Percentiles rank a stretch among this genome's conserved stretches.
These are phyloP conservation scores for Leptopilina boulardi DNA, from an alignment of 1,140 invertebrate genomes.

Conservation along the genomic window DNA sequence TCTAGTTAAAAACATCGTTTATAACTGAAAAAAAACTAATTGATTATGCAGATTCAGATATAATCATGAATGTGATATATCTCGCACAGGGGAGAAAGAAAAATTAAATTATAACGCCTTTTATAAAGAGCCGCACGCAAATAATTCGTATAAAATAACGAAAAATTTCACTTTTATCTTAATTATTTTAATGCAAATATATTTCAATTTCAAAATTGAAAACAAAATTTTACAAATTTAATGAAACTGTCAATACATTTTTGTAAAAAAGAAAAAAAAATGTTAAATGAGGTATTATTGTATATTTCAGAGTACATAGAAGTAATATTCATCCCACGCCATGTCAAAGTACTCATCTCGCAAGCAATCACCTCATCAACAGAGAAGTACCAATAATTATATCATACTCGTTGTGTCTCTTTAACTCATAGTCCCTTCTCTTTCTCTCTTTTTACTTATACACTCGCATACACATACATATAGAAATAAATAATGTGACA, in stretches of 20 bases:
- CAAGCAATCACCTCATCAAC: constrained; percentile 60
- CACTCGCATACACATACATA: too few species aligned
- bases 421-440: background rate
- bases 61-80: background rate
- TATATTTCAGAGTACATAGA: background rate
- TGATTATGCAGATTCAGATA: background rate
- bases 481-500: background rate
- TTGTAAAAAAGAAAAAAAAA: background rate
- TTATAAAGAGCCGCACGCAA: too few species aligned
- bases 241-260: too few species aligned
- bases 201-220: too few species aligned
- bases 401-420: constrained; percentile 43
- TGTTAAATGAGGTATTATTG: background rate
- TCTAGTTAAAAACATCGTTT: background rate
- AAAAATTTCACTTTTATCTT: too few species aligned
- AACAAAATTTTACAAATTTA: too few species aligned
- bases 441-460: too few species aligned
- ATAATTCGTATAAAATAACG: too few species aligned
- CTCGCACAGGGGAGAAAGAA: background rate
- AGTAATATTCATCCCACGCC: constrained; percentile 55
- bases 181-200: too few species aligned
- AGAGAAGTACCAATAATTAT: constrained; percentile 59
- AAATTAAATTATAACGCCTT: constrained; percentile 2
- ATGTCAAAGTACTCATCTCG: constrained; percentile 46
- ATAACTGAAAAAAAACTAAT: background rate